Conservation (phyloP, 2,113 vertebrate species). For the Asarcornis scutulata region DNA sequence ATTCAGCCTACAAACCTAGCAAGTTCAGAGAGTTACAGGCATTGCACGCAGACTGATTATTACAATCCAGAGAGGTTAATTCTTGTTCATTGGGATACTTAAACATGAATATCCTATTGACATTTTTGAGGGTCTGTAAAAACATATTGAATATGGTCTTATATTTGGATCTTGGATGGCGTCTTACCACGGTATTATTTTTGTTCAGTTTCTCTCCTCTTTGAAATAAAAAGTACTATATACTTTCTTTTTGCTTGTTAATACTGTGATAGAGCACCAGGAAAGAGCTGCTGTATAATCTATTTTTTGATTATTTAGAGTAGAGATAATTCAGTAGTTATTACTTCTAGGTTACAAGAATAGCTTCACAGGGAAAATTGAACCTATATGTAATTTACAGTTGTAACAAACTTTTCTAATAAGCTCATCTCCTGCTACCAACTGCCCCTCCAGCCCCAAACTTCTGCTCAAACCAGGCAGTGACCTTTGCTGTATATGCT, state of each 20-base stretch:
- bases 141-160: neutral
- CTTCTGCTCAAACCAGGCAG: neutral
- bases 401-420: neutral
- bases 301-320: neutral
- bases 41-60: rapidly evolving
- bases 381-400: neutral
- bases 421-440: rapidly evolving
- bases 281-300: neutral
- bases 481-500: rapidly evolving
- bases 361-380: neutral
- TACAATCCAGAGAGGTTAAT: neutral
- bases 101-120: neutral
- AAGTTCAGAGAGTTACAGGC: neutral
- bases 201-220: neutral
- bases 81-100: neutral
- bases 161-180: neutral
- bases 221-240: neutral
- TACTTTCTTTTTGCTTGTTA: neutral
- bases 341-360: neutral
- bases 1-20: neutral
- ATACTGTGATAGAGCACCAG: neutral
- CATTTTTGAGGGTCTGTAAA: neutral
- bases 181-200: neutral
- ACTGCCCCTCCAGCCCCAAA: neutral
- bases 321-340: neutral